phyloP scores from a whole-genome alignment of 2,888 invertebrate genomes.

The Morpho deidamia region DNA sequence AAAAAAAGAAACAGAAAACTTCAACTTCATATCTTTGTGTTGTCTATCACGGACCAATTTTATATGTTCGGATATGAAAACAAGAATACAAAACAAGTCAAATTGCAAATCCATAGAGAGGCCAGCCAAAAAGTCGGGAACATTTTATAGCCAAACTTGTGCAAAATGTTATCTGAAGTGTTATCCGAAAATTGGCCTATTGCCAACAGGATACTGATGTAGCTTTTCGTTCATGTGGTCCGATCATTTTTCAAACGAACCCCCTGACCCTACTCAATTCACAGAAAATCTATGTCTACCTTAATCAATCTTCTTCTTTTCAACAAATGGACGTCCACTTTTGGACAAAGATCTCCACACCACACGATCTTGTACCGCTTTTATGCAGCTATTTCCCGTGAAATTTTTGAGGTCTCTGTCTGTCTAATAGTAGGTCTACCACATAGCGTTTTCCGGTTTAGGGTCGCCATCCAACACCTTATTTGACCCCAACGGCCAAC shows the following conservation, averaged over 20 bases:
- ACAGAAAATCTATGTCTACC: background rate
- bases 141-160: slow-evolving; percentile 18
- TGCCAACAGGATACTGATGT: slow-evolving; percentile 58
- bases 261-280: background rate
- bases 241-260: slow-evolving; percentile 43
- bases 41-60: background rate
- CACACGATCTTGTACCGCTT: no score
- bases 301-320: background rate
- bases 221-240: slow-evolving; percentile 42
- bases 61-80: background rate
- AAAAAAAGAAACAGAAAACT: no score
- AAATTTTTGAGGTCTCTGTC: no score
- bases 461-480: no score
- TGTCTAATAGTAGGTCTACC: no score
- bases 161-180: slow-evolving; percentile 23
- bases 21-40: no score
- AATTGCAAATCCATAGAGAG: slow-evolving; percentile 5
- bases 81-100: background rate
- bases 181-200: slow-evolving; percentile 38
- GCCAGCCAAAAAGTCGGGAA: slow-evolving; percentile 6
- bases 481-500: no score
- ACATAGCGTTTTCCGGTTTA: no score
- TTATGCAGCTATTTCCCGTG: no score
- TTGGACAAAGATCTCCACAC: no score
- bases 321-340: background rate